Evolutionary conservation across 2,113 vertebrate genomes (phyloP).

Genomic region (Scytalopus superciliaris): DNA sequence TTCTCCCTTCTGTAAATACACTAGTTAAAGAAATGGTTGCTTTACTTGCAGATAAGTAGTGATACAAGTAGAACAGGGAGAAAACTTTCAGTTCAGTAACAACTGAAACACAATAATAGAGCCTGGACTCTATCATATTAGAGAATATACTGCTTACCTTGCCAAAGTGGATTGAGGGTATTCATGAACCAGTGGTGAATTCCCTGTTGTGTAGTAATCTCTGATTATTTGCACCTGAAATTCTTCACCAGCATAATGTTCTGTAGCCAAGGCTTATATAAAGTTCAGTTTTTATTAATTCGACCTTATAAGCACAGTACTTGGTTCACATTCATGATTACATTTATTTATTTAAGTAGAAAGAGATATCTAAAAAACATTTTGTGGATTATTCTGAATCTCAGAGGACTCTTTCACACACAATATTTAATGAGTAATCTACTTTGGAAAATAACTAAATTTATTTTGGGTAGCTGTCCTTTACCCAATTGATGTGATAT

Average conservation of each 20-base stretch:
- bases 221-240: conserved; percentile 63
- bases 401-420: conserved; percentile 54
- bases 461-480: conserved; percentile 54
- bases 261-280: conserved; percentile 41
- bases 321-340: conserved; percentile 46
- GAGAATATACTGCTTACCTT: conserved; percentile 28
- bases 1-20: background rate
- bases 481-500: conserved; percentile 38
- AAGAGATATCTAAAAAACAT: conserved; percentile 59
- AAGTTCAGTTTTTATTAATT: conserved; percentile 75
- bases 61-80: background rate
- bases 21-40: background rate
- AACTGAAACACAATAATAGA: background rate
- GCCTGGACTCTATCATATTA: background rate
- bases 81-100: conserved; percentile 2
- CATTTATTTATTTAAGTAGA: conserved; percentile 70
- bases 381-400: conserved; percentile 43
- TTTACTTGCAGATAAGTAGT: background rate
- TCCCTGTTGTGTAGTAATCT: conserved; percentile 17
- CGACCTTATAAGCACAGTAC: conserved; percentile 54
- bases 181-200: conserved; percentile 43
- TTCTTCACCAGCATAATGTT: conserved; percentile 56
- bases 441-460: conserved; percentile 50
- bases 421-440: conserved; percentile 45
- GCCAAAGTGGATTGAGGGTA: conserved; percentile 13